A percentile compares a stretch with the other conserved stretches of the same genome.
Conservation (phyloP, 2,113 vertebrate genomes). For the Isichthys henryi region DNA sequence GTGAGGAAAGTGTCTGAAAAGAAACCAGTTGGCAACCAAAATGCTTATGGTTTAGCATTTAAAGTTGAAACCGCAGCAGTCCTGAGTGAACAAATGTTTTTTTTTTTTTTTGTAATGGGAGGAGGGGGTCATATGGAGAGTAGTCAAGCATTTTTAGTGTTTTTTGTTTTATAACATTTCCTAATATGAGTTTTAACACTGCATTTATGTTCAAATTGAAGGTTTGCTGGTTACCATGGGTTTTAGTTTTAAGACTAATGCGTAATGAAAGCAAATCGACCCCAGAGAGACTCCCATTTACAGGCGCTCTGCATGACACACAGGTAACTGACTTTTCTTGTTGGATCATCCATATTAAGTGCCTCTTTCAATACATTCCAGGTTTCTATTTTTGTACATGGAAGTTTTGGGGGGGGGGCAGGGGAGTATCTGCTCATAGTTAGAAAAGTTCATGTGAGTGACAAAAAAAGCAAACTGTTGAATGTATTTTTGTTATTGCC, state of each 20-base stretch:
- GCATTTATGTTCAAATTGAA: conserved; percentile 27
- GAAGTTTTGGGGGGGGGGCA: conserved; percentile 38
- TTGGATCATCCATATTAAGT: conserved; percentile 57
- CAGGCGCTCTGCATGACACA: conserved; percentile 61
- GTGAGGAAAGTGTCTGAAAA: neutral
- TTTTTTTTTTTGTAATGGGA: neutral
- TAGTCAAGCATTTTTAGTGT: neutral
- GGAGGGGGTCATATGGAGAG: neutral
- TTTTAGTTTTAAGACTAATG: conserved; percentile 6
- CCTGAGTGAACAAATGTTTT: neutral
- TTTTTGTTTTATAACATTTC: conserved; percentile 16
- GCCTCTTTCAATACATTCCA: conserved; percentile 95
- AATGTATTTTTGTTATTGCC: conserved; percentile 82
- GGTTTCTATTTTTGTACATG: conserved; percentile 60
- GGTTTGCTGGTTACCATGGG: neutral
- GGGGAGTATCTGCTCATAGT: conserved; percentile 63
- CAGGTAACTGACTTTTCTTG: conserved; percentile 37
- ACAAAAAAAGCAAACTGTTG: conserved; percentile 86
- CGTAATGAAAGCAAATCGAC: neutral
- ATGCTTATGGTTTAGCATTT: neutral
- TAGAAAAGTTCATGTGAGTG: conserved; percentile 69
- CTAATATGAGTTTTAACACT: conserved; percentile 37
- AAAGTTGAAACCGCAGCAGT: neutral
- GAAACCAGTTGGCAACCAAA: neutral
- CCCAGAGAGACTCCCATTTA: conserved; percentile 32